phyloP scores from a whole-genome alignment of 2,113 vertebrate species.

The Dinomys branickii region DNA sequence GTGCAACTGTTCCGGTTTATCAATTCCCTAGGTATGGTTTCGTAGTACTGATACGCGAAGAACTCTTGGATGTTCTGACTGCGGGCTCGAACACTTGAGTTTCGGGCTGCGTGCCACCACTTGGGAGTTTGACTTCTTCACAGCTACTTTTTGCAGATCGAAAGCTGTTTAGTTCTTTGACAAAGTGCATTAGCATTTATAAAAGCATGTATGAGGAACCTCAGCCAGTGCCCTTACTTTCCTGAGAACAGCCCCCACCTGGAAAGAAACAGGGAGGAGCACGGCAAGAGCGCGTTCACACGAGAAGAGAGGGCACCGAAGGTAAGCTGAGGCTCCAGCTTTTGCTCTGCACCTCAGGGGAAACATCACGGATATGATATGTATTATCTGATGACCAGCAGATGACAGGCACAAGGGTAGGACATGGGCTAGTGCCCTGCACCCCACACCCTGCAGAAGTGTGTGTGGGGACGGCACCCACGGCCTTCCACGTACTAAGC shows the following conservation, averaged over 20 bases:
- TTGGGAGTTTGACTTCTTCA: background rate
- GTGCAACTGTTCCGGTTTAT: background rate
- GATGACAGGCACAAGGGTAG: background rate
- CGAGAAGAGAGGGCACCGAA: background rate
- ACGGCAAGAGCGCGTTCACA: background rate
- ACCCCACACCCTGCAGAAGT: background rate
- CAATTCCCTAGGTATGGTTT: background rate
- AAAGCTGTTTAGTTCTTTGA: background rate
- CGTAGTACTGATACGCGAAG: background rate
- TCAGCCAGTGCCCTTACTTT: background rate
- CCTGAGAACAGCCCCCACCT: background rate
- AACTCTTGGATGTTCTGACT: background rate
- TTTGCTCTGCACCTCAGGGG: background rate
- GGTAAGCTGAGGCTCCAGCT: background rate
- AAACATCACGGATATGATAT: background rate
- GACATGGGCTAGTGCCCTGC: background rate
- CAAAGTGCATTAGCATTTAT: background rate
- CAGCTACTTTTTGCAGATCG: background rate
- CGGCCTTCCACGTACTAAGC: background rate
- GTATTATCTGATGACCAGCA: background rate
- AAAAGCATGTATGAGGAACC: background rate
- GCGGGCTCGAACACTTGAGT: background rate
- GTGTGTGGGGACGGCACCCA: background rate
- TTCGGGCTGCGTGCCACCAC: background rate
- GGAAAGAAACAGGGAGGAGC: background rate